phyloP scores from a whole-genome alignment of 92 coral and sea anemone genomes.

The Palythoa grandis region DNA sequence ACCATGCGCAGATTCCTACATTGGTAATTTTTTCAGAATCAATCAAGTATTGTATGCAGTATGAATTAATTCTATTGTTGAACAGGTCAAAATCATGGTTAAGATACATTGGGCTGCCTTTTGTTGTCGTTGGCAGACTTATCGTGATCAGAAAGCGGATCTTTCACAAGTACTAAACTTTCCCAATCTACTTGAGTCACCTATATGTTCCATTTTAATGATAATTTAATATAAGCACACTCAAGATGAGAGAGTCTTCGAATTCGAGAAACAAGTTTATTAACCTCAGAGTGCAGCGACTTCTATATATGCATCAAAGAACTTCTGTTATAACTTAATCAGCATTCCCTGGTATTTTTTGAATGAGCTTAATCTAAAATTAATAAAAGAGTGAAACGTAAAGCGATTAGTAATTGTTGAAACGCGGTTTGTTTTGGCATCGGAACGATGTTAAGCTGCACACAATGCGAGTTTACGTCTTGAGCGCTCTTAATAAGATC shows the following conservation, averaged over 20 bases:
- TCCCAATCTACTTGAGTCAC: constrained; percentile 24
- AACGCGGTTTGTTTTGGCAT: background rate
- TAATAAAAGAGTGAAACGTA: background rate
- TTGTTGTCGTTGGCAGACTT: background rate
- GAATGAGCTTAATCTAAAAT: background rate
- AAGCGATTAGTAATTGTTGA: constrained; percentile 10
- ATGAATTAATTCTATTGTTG: background rate
- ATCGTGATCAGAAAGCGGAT: constrained; percentile 1
- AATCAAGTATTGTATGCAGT: too few relatives aligned
- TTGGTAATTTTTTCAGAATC: background rate
- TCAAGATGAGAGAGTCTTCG: background rate
- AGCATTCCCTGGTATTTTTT: background rate
- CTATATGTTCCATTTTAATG: background rate
- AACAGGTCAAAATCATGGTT: background rate
- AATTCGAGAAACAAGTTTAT: background rate
- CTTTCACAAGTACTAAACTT: background rate
- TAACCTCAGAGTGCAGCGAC: background rate
- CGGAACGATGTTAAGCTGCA: background rate
- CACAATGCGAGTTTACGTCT: constrained; percentile 12
- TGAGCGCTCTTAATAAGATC: background rate
- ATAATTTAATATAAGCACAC: constrained; percentile 1
- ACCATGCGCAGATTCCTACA: background rate
- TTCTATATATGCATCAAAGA: background rate
- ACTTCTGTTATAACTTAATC: background rate
- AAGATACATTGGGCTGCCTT: background rate